Percentiles rank a stretch among this genome's conserved stretches.
Evolutionary conservation across 1,140 invertebrate genomes (phyloP).

Genomic region (Drosophila lini): DNA sequence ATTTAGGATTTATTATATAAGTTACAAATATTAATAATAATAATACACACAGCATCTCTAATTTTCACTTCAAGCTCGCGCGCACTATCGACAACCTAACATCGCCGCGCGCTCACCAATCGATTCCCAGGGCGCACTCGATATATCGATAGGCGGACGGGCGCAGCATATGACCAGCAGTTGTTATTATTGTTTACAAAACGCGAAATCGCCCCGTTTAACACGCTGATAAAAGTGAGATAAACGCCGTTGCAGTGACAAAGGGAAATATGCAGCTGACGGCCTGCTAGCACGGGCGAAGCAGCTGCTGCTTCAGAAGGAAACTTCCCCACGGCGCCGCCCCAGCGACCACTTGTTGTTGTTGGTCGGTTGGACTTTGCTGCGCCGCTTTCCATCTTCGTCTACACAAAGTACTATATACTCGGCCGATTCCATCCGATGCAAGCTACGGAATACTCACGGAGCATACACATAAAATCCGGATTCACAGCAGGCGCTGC

Average conservation of each 20-base stretch:
- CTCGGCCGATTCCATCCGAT: conserved; percentile 6
- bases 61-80: neutral
- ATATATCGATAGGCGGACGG: conserved; percentile 12
- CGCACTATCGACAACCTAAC: neutral
- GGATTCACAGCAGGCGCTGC: conserved; percentile 1
- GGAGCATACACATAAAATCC: neutral
- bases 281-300: conserved; percentile 5
- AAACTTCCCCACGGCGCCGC: neutral
- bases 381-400: conserved; percentile 15
- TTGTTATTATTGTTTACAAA: conserved; percentile 43
- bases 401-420: neutral
- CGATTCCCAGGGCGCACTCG: neutral
- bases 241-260: neutral
- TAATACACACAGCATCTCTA: neutral
- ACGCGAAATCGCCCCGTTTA: conserved; percentile 3
- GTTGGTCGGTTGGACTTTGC: conserved; percentile 38
- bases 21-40: no score
- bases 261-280: conserved; percentile 6
- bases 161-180: conserved; percentile 8
- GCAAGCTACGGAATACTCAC: conserved; percentile 9
- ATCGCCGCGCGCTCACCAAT: neutral
- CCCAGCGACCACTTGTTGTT: conserved; percentile 49
- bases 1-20: no score
- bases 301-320: conserved; percentile 13
- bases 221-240: conserved; percentile 12